These are phyloP conservation scores for Falco berigora DNA, from an alignment of 2,797 vertebrate genomes.

Conservation along the genomic window DNA sequence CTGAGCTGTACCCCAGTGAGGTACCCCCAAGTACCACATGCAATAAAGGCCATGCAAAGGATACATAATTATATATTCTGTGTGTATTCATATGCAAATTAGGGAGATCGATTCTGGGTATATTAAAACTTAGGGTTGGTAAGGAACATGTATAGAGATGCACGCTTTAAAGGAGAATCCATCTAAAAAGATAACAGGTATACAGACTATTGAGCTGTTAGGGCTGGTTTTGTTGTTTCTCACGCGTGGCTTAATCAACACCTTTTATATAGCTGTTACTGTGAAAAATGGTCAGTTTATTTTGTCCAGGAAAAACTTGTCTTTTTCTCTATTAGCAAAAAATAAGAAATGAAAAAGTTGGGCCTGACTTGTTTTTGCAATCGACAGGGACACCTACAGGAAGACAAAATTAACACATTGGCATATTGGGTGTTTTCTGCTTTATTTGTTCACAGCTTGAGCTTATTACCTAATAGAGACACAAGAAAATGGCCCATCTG, in stretches of 20 bases:
- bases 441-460: constrained; percentile 70
- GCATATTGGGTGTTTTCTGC: constrained; percentile 66
- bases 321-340: neutral
- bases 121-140: neutral
- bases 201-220: neutral
- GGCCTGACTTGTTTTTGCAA: constrained; percentile 2
- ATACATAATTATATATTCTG: neutral
- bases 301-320: neutral
- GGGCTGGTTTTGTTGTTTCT: neutral
- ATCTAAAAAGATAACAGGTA: neutral
- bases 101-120: neutral
- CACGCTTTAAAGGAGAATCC: neutral
- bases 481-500: constrained; percentile 68
- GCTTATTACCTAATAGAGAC: constrained; percentile 68
- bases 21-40: neutral
- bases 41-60: neutral
- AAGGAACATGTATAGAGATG: neutral
- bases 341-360: neutral
- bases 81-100: neutral
- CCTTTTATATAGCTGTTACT: neutral
- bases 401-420: constrained; percentile 56
- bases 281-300: neutral
- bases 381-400: constrained; percentile 62
- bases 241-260: neutral
- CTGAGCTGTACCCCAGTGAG: neutral